Evolutionary conservation across 2,888 invertebrate genomes (phyloP).

Genomic region (Adineta ricciae): DNA sequence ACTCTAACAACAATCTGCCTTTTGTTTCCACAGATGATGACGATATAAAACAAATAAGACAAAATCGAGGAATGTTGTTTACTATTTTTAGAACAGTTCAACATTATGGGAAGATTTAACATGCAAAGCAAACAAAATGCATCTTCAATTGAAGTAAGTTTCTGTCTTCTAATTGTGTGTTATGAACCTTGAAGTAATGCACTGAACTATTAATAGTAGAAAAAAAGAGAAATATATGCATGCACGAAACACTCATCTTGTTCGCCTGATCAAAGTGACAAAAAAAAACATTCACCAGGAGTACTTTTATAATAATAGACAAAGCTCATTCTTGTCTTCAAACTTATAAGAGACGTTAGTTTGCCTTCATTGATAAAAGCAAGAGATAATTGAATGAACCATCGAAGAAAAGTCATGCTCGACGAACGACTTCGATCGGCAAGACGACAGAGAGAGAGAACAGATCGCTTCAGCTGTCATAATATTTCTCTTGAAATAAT

Average conservation of each 20-base stretch:
- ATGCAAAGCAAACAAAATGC: conserved; percentile 81
- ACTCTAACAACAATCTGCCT: background rate
- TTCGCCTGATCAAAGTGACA: background rate
- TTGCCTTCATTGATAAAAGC: background rate
- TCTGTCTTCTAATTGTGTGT: conserved; percentile 16
- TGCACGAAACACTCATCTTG: background rate
- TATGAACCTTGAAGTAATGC: conserved; percentile 19
- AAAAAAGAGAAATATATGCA: background rate
- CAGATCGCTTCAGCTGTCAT: background rate
- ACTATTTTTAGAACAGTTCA: conserved; percentile 70
- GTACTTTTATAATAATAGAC: background rate
- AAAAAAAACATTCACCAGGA: background rate
- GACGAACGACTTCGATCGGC: background rate
- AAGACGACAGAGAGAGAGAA: background rate
- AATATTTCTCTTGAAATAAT: background rate
- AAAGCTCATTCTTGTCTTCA: background rate
- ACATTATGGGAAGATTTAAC: conserved; percentile 90
- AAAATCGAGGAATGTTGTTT: conserved; percentile 1
- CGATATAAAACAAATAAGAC: background rate
- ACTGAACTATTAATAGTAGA: background rate
- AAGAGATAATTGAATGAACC: background rate
- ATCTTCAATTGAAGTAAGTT: conserved; percentile 80
- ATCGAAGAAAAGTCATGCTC: background rate
- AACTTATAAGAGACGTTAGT: background rate
- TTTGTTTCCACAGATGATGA: background rate